A percentile compares a stretch with the other conserved stretches of the same genome.
phyloP scores from a whole-genome alignment of 2,113 vertebrate species.

The Sander vitreus region DNA sequence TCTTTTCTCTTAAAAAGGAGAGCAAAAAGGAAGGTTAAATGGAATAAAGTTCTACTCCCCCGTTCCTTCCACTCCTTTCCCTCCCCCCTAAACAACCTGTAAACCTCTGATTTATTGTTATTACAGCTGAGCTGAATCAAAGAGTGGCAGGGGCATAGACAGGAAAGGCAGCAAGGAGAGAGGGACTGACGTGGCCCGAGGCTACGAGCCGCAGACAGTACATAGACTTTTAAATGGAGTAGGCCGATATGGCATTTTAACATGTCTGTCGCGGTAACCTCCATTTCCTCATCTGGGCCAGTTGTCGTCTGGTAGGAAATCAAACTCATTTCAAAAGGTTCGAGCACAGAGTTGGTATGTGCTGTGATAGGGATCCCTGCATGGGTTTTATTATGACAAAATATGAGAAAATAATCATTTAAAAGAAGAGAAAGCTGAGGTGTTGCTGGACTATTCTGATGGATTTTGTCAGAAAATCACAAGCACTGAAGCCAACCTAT shows the following conservation, averaged over 20 bases:
- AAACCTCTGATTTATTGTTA: slow-evolving; percentile 75
- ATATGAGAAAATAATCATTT: slow-evolving; percentile 16
- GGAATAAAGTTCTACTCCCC: slow-evolving; percentile 31
- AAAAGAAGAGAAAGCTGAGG: not conserved
- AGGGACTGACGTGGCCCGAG: slow-evolving; percentile 51
- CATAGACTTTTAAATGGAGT: slow-evolving; percentile 46
- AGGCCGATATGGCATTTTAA: slow-evolving; percentile 53
- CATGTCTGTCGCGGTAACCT: slow-evolving; percentile 51
- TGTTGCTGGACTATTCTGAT: not conserved
- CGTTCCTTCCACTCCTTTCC: slow-evolving; percentile 37
- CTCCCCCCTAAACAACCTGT: slow-evolving; percentile 72
- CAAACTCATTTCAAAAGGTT: slow-evolving; percentile 51
- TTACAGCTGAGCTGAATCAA: slow-evolving; percentile 77
- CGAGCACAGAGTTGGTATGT: slow-evolving; percentile 22
- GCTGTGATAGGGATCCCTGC: not conserved
- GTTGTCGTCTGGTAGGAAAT: slow-evolving; percentile 72
- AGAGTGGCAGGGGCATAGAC: slow-evolving; percentile 65
- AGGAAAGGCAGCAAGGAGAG: slow-evolving; percentile 63
- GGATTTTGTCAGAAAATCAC: slow-evolving; percentile 5
- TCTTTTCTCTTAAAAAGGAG: slow-evolving; percentile 4
- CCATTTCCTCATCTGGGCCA: slow-evolving; percentile 60
- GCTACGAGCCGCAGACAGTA: slow-evolving; percentile 63
- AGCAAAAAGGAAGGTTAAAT: slow-evolving; percentile 38
- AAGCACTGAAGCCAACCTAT: slow-evolving; percentile 19
- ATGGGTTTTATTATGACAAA: slow-evolving; percentile 32